phyloP scores from a whole-genome alignment of 35 echinoderm and acorn worm species.

The Ptychodera flava region DNA sequence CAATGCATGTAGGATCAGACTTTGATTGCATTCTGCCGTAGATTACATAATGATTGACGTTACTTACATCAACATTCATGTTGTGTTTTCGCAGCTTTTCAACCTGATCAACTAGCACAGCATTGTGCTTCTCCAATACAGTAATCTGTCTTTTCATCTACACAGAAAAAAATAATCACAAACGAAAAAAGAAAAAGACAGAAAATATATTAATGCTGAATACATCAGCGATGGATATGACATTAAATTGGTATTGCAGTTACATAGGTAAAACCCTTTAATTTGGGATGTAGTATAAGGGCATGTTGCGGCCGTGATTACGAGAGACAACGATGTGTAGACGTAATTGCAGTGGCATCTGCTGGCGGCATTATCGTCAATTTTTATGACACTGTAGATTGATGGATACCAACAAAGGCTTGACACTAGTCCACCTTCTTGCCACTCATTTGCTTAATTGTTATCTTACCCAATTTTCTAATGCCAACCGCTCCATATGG shows the following conservation, averaged over 20 bases:
- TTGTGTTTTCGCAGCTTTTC: neutral
- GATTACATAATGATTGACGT: no score
- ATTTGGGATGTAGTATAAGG: neutral
- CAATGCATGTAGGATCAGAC: no score
- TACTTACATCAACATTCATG: neutral
- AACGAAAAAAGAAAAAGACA: neutral
- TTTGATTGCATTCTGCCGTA: no score
- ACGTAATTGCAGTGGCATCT: neutral
- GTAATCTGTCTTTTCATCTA: neutral
- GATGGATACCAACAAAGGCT: neutral
- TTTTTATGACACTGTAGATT: neutral
- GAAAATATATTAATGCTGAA: neutral
- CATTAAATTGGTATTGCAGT: neutral
- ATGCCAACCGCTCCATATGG: neutral
- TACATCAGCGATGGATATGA: neutral
- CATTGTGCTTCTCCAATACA: neutral
- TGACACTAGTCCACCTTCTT: neutral
- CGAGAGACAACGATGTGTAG: neutral
- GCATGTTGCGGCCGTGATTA: neutral
- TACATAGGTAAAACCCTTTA: neutral
- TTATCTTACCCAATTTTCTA: neutral
- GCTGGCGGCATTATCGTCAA: neutral
- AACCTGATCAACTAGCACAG: neutral
- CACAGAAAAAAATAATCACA: neutral
- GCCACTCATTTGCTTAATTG: neutral